Evolutionary conservation across 2,888 invertebrate species (phyloP).

Genomic region (Himalopsyche tibetana): DNA sequence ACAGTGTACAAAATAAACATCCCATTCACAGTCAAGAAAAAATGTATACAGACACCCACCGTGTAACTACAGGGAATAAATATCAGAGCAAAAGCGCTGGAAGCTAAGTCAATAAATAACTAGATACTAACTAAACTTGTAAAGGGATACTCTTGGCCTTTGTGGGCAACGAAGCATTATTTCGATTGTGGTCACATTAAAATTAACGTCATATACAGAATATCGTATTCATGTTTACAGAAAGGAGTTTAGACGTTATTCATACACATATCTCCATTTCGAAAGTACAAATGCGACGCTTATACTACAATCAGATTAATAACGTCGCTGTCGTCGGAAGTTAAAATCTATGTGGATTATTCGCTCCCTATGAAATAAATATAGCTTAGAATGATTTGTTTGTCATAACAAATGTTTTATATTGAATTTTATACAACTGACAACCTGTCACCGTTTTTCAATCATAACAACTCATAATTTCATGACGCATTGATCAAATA

Average conservation of each 20-base stretch:
- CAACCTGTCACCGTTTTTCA: too few relatives aligned
- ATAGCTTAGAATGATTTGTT: too few relatives aligned
- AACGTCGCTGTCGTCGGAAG: too few relatives aligned
- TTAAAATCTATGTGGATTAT: too few relatives aligned
- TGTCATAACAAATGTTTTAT: too few relatives aligned
- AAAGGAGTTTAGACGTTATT: background rate
- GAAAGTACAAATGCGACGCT: too few relatives aligned
- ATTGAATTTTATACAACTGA: too few relatives aligned
- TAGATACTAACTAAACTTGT: background rate
- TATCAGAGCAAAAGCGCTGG: slow-evolving; percentile 31
- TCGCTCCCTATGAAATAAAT: too few relatives aligned
- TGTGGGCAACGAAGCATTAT: slow-evolving; percentile 32
- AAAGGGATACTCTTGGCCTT: slow-evolving; percentile 27
- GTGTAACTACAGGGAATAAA: slow-evolving; percentile 28
- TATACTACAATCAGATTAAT: too few relatives aligned
- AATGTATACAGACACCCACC: slow-evolving; percentile 35
- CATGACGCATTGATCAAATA: too few relatives aligned
- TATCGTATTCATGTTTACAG: background rate
- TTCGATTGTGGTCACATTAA: slow-evolving; percentile 34
- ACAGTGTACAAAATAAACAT: slow-evolving; percentile 14
- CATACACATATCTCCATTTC: too few relatives aligned
- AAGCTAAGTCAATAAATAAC: slow-evolving; percentile 35
- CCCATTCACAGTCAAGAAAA: background rate
- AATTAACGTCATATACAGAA: slow-evolving; percentile 15
- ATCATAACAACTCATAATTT: too few relatives aligned